Evolutionary conservation across 2,888 invertebrate genomes (phyloP).

Genomic region (Lacanobia oleracea): DNA sequence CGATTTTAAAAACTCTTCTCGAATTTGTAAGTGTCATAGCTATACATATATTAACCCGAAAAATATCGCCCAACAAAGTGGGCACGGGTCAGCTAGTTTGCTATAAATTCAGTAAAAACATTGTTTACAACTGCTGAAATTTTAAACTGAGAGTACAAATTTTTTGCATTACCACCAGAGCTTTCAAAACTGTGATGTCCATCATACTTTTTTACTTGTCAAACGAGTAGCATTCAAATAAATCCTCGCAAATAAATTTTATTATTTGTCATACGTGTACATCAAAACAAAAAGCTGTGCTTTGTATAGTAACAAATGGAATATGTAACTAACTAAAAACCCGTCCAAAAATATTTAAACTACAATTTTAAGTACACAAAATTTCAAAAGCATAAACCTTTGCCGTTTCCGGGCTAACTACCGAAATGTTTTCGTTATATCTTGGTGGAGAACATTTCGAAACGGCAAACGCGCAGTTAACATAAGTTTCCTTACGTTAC

Average conservation of each 20-base stretch:
- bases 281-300: slow-evolving; percentile 9
- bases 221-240: slow-evolving; percentile 5
- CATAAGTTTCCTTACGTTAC: slow-evolving; percentile 90
- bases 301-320: neutral
- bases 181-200: neutral
- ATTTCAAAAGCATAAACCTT: slow-evolving; percentile 37
- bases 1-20: too few species aligned
- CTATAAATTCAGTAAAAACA: neutral
- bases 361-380: slow-evolving; percentile 20
- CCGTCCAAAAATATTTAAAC: neutral
- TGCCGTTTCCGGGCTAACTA: slow-evolving; percentile 15
- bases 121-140: neutral
- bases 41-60: too few species aligned
- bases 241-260: slow-evolving; percentile 11
- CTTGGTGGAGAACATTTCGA: slow-evolving; percentile 41
- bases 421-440: slow-evolving; percentile 45
- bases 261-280: neutral
- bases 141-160: neutral
- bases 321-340: slow-evolving; percentile 23
- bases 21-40: too few species aligned
- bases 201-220: neutral
- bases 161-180: neutral
- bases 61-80: too few species aligned
- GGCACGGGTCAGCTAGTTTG: too few species aligned
- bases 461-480: slow-evolving; percentile 51